Conservation (phyloP, 2,888 invertebrate species). For the Caenorhabditis sp. region DNA sequence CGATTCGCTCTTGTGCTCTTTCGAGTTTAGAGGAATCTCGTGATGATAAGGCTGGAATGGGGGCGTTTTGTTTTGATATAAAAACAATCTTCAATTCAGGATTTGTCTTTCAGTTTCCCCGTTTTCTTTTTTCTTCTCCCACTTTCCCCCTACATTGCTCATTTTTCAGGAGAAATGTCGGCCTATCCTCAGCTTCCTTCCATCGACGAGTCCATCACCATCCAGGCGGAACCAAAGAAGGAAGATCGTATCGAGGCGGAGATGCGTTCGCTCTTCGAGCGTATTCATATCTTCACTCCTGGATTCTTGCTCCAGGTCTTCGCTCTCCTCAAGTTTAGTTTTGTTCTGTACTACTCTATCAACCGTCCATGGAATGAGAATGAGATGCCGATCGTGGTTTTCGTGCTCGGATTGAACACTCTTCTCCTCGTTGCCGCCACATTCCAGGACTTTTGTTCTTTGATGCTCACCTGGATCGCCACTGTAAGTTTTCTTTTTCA, state of each 20-base stretch:
- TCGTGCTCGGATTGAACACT: not conserved
- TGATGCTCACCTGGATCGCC: conserved; percentile 19
- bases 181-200: not conserved
- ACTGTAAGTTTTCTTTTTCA: not conserved
- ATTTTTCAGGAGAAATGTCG: no score
- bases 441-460: conserved; percentile 4
- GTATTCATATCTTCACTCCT: conserved; percentile 17
- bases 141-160: not conserved
- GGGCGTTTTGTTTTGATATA: no score
- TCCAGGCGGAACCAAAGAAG: not conserved
- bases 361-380: not conserved
- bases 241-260: not conserved
- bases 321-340: conserved; percentile 10
- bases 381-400: conserved; percentile 13
- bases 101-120: not conserved
- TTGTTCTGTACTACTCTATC: not conserved
- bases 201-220: not conserved
- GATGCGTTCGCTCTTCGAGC: not conserved
- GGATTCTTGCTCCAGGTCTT: conserved; percentile 22
- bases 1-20: no score
- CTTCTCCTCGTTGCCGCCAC: conserved; percentile 5
- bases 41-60: conserved; percentile 1
- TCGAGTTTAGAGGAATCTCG: not conserved
- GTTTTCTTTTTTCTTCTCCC: not conserved
- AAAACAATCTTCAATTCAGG: no score